Evolutionary conservation across 2,797 vertebrate genomes (phyloP).

Genomic region (Spheniscus humboldti): DNA sequence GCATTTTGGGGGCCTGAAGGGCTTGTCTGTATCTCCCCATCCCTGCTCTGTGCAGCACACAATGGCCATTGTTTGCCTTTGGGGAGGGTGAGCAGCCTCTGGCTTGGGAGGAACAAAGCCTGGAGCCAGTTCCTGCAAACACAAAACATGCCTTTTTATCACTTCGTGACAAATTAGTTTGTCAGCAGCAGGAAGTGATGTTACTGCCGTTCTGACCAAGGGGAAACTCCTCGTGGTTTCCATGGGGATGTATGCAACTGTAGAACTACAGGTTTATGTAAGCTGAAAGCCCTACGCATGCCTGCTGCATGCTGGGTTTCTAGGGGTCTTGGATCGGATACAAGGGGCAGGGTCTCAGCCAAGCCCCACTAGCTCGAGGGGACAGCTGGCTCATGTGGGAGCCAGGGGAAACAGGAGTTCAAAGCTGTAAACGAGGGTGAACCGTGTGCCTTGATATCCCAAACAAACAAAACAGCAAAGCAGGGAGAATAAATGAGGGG

Average conservation of each 20-base stretch:
- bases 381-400: not conserved
- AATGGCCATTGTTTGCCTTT: constrained; percentile 49
- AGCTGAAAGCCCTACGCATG: constrained; percentile 41
- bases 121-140: constrained; percentile 15
- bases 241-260: constrained; percentile 65
- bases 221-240: constrained; percentile 80
- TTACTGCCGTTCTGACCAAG: constrained; percentile 66
- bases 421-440: not conserved
- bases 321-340: not conserved
- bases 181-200: constrained; percentile 82
- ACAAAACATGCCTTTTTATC: constrained; percentile 55
- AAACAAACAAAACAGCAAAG: not conserved
- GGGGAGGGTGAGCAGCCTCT: constrained; percentile 46
- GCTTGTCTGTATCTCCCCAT: not conserved
- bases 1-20: not conserved
- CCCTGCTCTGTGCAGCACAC: not conserved
- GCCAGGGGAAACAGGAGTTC: not conserved
- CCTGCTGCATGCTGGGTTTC: not conserved
- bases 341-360: not conserved
- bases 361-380: rapidly evolving
- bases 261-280: constrained; percentile 42
- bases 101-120: constrained; percentile 61
- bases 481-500: not conserved
- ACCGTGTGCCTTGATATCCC: not conserved
- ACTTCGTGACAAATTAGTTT: constrained; percentile 72